Percentiles rank a stretch among this genome's conserved stretches.
phyloP scores from a whole-genome alignment of 1,140 invertebrate genomes.

The Trichogramma pretiosum region DNA sequence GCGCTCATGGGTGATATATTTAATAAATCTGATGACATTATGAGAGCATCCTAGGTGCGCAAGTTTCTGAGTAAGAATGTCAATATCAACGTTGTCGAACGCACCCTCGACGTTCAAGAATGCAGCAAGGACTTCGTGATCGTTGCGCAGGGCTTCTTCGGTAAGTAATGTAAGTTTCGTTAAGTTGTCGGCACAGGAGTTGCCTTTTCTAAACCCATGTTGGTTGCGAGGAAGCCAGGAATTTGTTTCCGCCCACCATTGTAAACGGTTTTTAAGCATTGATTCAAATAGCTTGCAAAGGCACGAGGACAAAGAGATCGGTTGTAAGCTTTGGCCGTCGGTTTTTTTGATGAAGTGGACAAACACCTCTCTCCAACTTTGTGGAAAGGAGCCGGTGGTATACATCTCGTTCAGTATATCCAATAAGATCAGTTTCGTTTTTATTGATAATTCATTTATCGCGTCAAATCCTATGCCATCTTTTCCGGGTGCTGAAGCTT shows the following conservation, averaged over 20 bases:
- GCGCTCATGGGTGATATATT: too few species aligned
- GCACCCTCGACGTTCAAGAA: slow-evolving; percentile 7
- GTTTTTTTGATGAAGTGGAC: slow-evolving; percentile 14
- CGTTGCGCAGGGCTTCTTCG: background rate
- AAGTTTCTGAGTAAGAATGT: background rate
- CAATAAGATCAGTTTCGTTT: background rate
- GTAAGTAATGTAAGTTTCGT: background rate
- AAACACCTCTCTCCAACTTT: slow-evolving; percentile 4
- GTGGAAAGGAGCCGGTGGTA: background rate
- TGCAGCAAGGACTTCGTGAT: background rate
- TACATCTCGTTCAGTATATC: background rate
- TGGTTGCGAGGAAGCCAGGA: background rate
- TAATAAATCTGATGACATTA: background rate
- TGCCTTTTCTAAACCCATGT: background rate
- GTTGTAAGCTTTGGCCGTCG: slow-evolving; percentile 5
- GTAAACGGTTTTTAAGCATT: slow-evolving; percentile 12
- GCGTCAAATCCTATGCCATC: background rate
- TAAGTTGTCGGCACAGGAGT: background rate
- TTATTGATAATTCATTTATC: background rate
- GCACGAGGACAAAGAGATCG: slow-evolving; percentile 8
- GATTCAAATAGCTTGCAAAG: slow-evolving; percentile 17
- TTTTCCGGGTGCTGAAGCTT: background rate
- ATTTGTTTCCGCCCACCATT: background rate
- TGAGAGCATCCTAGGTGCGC: background rate
- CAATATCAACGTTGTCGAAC: slow-evolving; percentile 3